A percentile compares a stretch with the other conserved stretches of the same genome.
phyloP scores from a whole-genome alignment of 2,888 invertebrate species.

The Syritta pipiens region DNA sequence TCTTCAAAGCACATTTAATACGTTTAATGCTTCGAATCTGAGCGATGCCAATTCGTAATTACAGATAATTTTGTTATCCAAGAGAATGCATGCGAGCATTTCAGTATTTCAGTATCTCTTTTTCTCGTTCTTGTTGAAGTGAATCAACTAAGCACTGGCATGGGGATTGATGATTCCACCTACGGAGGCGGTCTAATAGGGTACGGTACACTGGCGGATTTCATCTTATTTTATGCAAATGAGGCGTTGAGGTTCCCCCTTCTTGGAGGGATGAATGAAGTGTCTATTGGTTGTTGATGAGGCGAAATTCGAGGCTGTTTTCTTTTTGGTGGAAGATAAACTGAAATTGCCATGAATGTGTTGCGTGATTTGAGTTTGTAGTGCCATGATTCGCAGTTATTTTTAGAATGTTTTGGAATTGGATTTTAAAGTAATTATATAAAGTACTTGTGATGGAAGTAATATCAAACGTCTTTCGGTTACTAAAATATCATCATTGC shows the following conservation, averaged over 20 bases:
- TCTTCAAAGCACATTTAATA: slow-evolving; percentile 70
- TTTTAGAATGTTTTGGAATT: too few species aligned
- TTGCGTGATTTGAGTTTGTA: not conserved
- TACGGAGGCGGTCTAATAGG: slow-evolving; percentile 37
- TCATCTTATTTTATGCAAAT: slow-evolving; percentile 79
- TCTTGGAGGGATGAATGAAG: slow-evolving; percentile 56
- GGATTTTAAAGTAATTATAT: too few species aligned
- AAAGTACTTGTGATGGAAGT: too few species aligned
- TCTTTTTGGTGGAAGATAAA: slow-evolving; percentile 4
- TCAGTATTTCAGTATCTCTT: not conserved
- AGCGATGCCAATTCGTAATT: slow-evolving; percentile 59
- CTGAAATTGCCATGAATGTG: slow-evolving; percentile 26
- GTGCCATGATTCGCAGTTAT: too few species aligned
- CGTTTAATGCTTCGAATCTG: slow-evolving; percentile 70
- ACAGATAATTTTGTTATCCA: slow-evolving; percentile 54
- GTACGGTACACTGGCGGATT: slow-evolving; percentile 71
- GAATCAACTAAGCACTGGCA: slow-evolving; percentile 19
- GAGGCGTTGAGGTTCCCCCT: slow-evolving; percentile 60
- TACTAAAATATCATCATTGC: too few species aligned
- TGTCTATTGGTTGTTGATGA: slow-evolving; percentile 63
- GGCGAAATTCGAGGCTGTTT: slow-evolving; percentile 33
- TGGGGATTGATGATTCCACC: slow-evolving; percentile 29
- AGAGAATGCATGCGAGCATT: not conserved
- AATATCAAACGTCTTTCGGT: too few species aligned
- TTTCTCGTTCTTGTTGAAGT: slow-evolving; percentile 8